Conservation (phyloP, 1,140 invertebrate species). For the Drosophila repletoides region DNA sequence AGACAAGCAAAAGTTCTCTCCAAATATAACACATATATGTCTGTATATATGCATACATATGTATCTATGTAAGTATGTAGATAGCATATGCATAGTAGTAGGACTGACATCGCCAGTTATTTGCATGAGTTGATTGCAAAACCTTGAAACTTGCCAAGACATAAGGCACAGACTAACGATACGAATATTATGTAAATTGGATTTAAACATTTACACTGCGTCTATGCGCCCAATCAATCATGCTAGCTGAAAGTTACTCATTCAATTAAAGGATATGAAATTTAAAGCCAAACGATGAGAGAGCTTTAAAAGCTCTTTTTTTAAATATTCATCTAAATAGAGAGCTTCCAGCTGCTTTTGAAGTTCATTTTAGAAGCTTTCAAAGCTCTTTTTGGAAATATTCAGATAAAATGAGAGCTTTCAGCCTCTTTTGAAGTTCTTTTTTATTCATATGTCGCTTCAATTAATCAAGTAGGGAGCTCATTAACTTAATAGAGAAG, state of each 20-base stretch:
- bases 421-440: too few relatives aligned
- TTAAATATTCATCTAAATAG: too few relatives aligned
- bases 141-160: slow-evolving; percentile 61
- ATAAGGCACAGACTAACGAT: slow-evolving; percentile 43
- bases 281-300: too few relatives aligned
- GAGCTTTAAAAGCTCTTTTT: too few relatives aligned
- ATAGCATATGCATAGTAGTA: not conserved
- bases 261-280: too few relatives aligned
- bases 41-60: not conserved
- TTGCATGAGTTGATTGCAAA: slow-evolving; percentile 70
- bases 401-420: too few relatives aligned
- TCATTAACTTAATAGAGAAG: too few relatives aligned
- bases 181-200: slow-evolving; percentile 59
- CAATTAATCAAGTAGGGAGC: too few relatives aligned
- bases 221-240: not conserved
- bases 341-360: too few relatives aligned
- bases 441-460: too few relatives aligned
- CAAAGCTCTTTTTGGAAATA: not conserved
- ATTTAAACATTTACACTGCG: slow-evolving; percentile 46
- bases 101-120: slow-evolving; percentile 50
- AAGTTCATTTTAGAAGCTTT: too few relatives aligned
- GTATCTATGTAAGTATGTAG: not conserved
- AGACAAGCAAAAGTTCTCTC: slow-evolving; percentile 31
- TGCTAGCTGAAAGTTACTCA: not conserved
- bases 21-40: not conserved